Evolutionary conservation across 2,797 vertebrate species (phyloP), one percentile per base, ranked within the genome.

Genomic region (Neomorphus geoffroyi): DNA sequence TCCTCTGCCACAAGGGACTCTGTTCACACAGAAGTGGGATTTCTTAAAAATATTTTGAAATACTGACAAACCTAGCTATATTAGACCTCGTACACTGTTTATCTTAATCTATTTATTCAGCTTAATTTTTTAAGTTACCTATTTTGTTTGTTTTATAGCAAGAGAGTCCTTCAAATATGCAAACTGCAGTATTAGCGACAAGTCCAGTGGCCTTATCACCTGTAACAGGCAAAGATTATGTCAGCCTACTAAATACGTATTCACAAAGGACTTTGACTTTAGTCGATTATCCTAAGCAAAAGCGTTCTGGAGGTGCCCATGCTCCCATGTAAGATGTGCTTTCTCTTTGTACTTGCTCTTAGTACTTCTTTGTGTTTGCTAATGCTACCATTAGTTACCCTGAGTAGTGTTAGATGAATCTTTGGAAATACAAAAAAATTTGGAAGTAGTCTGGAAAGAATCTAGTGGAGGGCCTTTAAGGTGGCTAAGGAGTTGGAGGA

Each of bases 201-300:
- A 6, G 13, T 80, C 48, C 4, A 50, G 9, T 1, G 57, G 37
- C 15, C 18, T 30, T 16, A 43, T 3, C 8, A 28, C 5, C 16
- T 45, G 7, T 5, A n/a, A 1, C 0, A 33, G 2, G 3, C 4
- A 11, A 0, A 1, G 11, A 96, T 53, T 95, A 78, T 65, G 9
- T 96, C 53, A 71, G 92, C 65, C 10, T 5, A 2, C 48, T 96
- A 53, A 92, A 96, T 71, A 11, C 0, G 0, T 74, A 37, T 64
- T 32, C 71, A 27, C 88, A 85, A 43, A 91, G 0, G 46, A 39
- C 1, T 0, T 0, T 0, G 7, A 4, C 9, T 2, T 0, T 0
- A 6, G 61, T 96, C 65, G 27, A 57, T 43, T 96, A 93, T 57
- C 0, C 1, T 71, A 1, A 16, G 1, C 13, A 0, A 46, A 13